Conservation (phyloP, 2,888 invertebrate genomes). For the Oscheius sp. region DNA sequence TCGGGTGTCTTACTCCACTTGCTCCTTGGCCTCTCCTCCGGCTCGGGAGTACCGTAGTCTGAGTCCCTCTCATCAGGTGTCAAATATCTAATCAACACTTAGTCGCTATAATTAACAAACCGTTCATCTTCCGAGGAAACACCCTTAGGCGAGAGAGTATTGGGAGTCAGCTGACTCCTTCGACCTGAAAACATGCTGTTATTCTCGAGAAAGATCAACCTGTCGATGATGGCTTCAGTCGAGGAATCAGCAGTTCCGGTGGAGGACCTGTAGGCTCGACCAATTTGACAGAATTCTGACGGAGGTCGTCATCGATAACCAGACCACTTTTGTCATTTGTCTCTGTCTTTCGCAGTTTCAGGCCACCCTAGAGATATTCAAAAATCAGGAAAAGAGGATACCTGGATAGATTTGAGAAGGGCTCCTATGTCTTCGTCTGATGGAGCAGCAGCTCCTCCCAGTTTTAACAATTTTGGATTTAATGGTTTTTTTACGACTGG, state of each 20-base stretch:
- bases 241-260: constrained; percentile 1
- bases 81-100: constrained; percentile 34
- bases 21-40: constrained; percentile 39
- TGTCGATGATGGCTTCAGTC: neutral
- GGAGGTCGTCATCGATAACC: constrained; percentile 58
- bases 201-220: neutral
- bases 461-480: constrained; percentile 49
- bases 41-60: constrained; percentile 40
- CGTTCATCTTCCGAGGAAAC: constrained; percentile 22
- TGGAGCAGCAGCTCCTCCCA: constrained; percentile 47
- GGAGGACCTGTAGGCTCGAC: constrained; percentile 45
- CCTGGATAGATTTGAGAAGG: constrained; percentile 50
- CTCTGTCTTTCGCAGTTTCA: constrained; percentile 55
- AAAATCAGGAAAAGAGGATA: neutral
- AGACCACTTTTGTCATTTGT: constrained; percentile 64
- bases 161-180: constrained; percentile 22
- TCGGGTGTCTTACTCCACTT: constrained; percentile 13
- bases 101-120: neutral
- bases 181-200: constrained; percentile 6
- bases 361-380: constrained; percentile 36
- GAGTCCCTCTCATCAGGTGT: constrained; percentile 20
- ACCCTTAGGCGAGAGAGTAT: constrained; percentile 1
- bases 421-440: constrained; percentile 49
- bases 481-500: constrained; percentile 29
- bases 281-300: constrained; percentile 39